phyloP scores from a whole-genome alignment of 2,888 invertebrate genomes.

The Balanococcus diminutus region DNA sequence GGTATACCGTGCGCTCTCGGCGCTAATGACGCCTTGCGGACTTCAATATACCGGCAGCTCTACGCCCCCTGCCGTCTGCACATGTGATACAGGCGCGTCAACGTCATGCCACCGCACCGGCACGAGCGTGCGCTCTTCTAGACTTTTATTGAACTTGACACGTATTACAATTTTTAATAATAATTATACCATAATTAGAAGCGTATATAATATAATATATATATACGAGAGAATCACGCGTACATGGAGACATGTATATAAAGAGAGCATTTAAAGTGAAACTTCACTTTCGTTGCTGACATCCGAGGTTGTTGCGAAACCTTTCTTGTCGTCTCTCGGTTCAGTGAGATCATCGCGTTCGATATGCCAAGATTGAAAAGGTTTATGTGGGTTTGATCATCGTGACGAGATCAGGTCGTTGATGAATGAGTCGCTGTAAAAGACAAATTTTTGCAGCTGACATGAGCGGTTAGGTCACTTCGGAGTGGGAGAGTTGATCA shows the following conservation, averaged over 20 bases:
- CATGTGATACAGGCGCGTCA: not conserved
- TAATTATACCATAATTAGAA: conserved; percentile 13
- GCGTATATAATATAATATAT: not conserved
- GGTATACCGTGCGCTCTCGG: not conserved
- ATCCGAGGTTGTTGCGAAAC: not conserved
- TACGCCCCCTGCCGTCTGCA: not conserved
- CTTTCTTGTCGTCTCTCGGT: not conserved
- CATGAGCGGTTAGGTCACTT: too few species aligned
- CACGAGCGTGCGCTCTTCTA: not conserved
- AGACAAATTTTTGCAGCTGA: too few species aligned
- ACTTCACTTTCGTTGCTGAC: not conserved
- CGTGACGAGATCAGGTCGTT: not conserved
- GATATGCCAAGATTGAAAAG: not conserved
- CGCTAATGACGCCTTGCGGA: not conserved
- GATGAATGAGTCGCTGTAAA: too few species aligned
- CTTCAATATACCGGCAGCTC: not conserved
- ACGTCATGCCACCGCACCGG: not conserved
- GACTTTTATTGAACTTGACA: conserved; percentile 27
- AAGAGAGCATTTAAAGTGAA: not conserved
- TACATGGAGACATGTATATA: not conserved
- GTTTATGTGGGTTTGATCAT: not conserved
- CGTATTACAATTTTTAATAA: not conserved
- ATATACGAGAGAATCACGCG: not conserved
- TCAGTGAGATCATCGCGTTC: not conserved
- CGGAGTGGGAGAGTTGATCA: too few species aligned